A percentile compares a stretch with the other conserved stretches of the same genome.
These are phyloP conservation scores for Phyllotreta striolata DNA, from an alignment of 2,888 invertebrate genomes.

Conservation along the genomic window DNA sequence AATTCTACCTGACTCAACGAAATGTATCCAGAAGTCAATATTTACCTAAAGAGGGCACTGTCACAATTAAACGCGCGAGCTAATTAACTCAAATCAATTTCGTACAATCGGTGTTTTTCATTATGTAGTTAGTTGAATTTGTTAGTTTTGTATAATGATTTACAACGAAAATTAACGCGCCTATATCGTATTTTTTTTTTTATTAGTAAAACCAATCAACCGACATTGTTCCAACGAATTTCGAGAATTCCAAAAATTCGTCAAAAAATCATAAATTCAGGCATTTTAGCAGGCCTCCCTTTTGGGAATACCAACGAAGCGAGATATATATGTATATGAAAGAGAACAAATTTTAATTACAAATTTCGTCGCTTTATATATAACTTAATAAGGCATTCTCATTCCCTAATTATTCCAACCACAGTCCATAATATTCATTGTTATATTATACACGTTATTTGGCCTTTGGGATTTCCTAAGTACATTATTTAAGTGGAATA, in stretches of 20 bases:
- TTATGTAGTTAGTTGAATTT: too few relatives aligned
- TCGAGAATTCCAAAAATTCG: too few relatives aligned
- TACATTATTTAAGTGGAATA: conserved; percentile 23
- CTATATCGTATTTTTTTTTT: too few relatives aligned
- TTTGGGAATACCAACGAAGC: too few relatives aligned
- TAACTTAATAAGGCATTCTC: conserved; percentile 19
- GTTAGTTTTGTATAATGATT: too few relatives aligned
- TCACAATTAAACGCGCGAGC: neutral
- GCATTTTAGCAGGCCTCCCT: too few relatives aligned
- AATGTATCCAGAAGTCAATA: conserved; percentile 16
- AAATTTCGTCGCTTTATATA: conserved; percentile 18
- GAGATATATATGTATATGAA: neutral
- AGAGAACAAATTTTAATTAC: conserved; percentile 14
- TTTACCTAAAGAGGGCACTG: neutral
- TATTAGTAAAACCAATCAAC: too few relatives aligned
- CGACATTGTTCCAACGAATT: too few relatives aligned
- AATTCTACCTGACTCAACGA: conserved; percentile 14
- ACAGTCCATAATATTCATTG: conserved; percentile 24
- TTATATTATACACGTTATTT: conserved; percentile 24
- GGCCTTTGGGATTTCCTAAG: conserved; percentile 21
- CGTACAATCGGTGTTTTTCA: too few relatives aligned
- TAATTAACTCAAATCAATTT: too few relatives aligned
- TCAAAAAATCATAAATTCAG: too few relatives aligned
- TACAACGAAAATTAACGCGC: too few relatives aligned
- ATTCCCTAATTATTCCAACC: conserved; percentile 19